A percentile compares a stretch with the other conserved stretches of the same genome.
Conservation (phyloP, 2,113 vertebrate species). For the Pristiophorus japonicus region DNA sequence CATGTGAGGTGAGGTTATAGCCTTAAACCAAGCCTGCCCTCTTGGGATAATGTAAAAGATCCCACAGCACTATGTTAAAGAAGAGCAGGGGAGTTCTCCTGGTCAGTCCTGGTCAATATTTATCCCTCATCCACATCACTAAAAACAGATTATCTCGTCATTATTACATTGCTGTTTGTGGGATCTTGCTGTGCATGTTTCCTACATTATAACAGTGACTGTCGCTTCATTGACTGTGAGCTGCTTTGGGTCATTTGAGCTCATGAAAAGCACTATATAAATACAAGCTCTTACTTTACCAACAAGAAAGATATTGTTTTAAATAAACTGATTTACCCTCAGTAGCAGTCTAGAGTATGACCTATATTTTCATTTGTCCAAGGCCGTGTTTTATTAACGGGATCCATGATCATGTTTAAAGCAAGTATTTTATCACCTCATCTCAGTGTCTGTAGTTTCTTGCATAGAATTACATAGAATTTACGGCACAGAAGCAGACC, state of each 20-base stretch:
- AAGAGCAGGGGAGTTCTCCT: too few species aligned
- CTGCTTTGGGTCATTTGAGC: too few species aligned
- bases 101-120: too few species aligned
- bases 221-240: neutral
- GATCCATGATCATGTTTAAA: neutral
- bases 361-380: neutral
- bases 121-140: neutral
- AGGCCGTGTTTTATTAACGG: neutral
- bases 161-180: neutral
- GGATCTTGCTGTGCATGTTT: neutral
- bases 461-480: neutral
- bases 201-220: neutral
- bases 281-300: neutral
- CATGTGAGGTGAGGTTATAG: too few species aligned
- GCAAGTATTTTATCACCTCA: neutral
- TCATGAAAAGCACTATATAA: too few species aligned
- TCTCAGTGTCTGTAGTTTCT: neutral
- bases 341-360: neutral
- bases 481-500: neutral
- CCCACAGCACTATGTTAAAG: too few species aligned
- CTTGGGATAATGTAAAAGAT: too few species aligned
- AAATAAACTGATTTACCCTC: neutral
- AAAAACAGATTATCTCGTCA: neutral
- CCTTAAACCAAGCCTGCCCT: too few species aligned
- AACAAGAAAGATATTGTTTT: neutral